Evolutionary conservation across 2,888 invertebrate genomes (phyloP), one percentile per base, ranked within the genome.

Genomic region (Sisyra terminalis): DNA sequence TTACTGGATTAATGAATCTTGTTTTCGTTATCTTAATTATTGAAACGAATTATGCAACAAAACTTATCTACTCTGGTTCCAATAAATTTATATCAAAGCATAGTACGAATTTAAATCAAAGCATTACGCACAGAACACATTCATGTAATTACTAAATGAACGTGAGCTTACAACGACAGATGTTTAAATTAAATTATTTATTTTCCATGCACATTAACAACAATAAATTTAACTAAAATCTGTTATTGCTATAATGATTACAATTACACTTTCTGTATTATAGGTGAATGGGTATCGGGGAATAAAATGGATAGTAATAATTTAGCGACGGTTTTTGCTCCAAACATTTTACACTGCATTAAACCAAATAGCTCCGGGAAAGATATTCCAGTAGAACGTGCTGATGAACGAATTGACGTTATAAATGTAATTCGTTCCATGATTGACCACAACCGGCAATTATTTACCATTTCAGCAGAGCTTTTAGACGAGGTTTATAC

Each of bases 251-350:
- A 10, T 4, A 36, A 13, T 36, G 6, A 13, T 16, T 14, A 13
- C 6, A 16, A 36, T 16, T 15, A 36, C 6, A n/a, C 3, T 38
- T 38, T 3, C 13, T 35, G n/a, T 44, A 50, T 48, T 48, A 32
- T 45, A 69, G 80, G 71, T 14, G 71, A 74, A 50, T 59, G 63
- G 54, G 48, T 77, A 38, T 61, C 74, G 10, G 93, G 93, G 2
- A 93, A 93, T 65, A 89, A 86, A 67, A 94, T 94, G 94, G 88
- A 92, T 60, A 78, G 85, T 36, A 81, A 78, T 42, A 94, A 93
- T 61, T 65, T 94, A 47, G 93, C 94, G 0, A 93, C 90, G 1
- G 75, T 94, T 31, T 89, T 94, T 61, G 93, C 93, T 2, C 94
- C 94, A 0, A 94, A 92, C 55, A 84, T 94, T 53, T 71, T 94